Base-by-base conservation (phyloP, 2,888 invertebrate species). In the Pteria penguin region DNA sequence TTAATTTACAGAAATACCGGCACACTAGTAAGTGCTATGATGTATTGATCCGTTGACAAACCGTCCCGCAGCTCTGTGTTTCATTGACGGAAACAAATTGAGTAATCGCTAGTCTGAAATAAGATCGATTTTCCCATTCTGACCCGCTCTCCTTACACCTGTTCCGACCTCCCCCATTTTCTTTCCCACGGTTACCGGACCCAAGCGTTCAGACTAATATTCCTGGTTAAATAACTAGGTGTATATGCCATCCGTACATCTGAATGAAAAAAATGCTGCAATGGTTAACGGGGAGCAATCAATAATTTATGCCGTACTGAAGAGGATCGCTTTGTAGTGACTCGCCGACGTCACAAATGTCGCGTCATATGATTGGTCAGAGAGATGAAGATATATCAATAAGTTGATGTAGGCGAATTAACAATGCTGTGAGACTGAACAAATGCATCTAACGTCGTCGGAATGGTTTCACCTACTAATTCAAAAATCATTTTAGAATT, bases 221-320 rank as follows among this genome's bases (percentile, higher is more conserved):
- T n/a, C n/a, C n/a, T n/a, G n/a, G n/a, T n/a, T n/a, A n/a, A n/a
- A n/a, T n/a, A n/a, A n/a, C n/a, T n/a, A n/a, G n/a, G n/a, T n/a
- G n/a, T n/a, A n/a, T n/a, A n/a, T n/a, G n/a, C n/a, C n/a, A 36
- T 36, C 45, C 45, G 14, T 36, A 36, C 45, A 5, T 11, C 45
- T 14, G 5, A 36, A 36, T 36, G 45, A 5, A 36, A 36, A 36
- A 5, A 14, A 36, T 14, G 45, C 45, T 14, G 5, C 8, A 36
- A 36, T 36, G 45, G 45, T 36, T 52, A 68, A 32, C 32, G 57
- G 57, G 32, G 14, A 33, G 26, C 45, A 68, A 68, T 68, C 68
- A 57, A 68, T 68, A 68, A 31, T 29, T 55, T 31, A 22, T 68
- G 55, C 33, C 26, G 24, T 24, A 68, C 32, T 24, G 29, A 22